Evolutionary conservation across 92 coral and sea anemone species (phyloP).

Genomic region (Epizoanthus scotinus): DNA sequence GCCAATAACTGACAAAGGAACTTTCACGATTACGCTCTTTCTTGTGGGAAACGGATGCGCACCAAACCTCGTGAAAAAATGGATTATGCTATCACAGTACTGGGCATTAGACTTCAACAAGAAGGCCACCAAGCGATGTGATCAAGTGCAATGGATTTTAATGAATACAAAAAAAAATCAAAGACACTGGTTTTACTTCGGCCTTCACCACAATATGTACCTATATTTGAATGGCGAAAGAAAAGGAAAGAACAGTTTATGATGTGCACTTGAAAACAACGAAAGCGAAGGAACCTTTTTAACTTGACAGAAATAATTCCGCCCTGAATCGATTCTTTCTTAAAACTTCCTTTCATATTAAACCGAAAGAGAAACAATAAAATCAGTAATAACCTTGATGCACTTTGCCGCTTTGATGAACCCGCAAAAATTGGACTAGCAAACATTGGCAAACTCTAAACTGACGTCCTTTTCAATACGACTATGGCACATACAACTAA

Average conservation of each 20-base stretch:
- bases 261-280: neutral
- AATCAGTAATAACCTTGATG: too few relatives aligned
- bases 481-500: too few relatives aligned
- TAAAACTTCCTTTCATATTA: too few relatives aligned
- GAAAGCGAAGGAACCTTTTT: neutral
- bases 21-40: conserved; percentile 42
- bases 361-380: too few relatives aligned
- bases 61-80: conserved; percentile 31
- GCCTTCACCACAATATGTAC: conserved; percentile 21
- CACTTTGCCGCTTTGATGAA: too few relatives aligned
- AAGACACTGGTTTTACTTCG: conserved; percentile 39
- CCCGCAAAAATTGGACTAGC: too few relatives aligned
- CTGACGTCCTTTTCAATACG: too few relatives aligned
- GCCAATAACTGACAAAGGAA: conserved; percentile 43
- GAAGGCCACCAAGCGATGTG: conserved; percentile 20
- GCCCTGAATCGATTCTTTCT: too few relatives aligned
- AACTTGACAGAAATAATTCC: too few relatives aligned
- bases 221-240: conserved; percentile 14
- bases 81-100: conserved; percentile 14
- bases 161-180: conserved; percentile 8
- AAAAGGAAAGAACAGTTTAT: neutral
- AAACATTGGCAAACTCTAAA: too few relatives aligned
- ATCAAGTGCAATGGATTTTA: conserved; percentile 31
- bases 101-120: conserved; percentile 10
- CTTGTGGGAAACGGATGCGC: conserved; percentile 56